Conservation (phyloP, 2,113 vertebrate genomes). For the Oncorhynchus nerka region DNA sequence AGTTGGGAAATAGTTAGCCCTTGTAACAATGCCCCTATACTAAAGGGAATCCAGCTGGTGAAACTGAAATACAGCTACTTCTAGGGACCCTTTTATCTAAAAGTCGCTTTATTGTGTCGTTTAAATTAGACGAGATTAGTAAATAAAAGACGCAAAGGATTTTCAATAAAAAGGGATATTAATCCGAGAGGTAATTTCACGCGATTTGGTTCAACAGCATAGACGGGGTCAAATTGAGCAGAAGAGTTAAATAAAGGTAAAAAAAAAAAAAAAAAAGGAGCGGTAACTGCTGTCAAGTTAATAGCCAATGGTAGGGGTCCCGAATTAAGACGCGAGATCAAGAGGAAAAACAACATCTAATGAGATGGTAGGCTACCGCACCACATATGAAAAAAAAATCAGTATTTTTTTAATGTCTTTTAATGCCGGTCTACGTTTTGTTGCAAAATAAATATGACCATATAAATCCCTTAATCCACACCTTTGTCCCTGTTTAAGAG, state of each 20-base stretch:
- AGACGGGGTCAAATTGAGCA: constrained; percentile 56
- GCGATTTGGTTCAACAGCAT: constrained; percentile 69
- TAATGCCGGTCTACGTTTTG: no score
- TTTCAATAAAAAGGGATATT: constrained; percentile 56
- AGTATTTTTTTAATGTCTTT: no score
- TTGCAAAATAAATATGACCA: no score
- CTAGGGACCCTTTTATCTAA: neutral
- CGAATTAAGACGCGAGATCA: neutral
- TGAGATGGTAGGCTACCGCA: no score
- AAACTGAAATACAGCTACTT: no score
- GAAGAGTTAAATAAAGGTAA: constrained; percentile 24
- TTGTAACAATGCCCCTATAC: no score
- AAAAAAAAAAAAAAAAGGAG: constrained; percentile 37
- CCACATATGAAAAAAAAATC: no score
- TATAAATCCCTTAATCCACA: no score
- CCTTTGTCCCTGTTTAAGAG: no score
- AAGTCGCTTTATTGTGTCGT: constrained; percentile 64
- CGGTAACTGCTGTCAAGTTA: constrained; percentile 9
- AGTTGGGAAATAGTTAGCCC: no score
- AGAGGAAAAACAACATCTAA: no score
- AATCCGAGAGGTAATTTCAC: constrained; percentile 74
- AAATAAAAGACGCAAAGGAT: constrained; percentile 62
- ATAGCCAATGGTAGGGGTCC: constrained; percentile 4
- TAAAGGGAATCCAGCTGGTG: no score
- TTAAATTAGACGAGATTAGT: constrained; percentile 71